Base-by-base conservation (phyloP, 2,888 invertebrate species). In the Dicycla oo region DNA sequence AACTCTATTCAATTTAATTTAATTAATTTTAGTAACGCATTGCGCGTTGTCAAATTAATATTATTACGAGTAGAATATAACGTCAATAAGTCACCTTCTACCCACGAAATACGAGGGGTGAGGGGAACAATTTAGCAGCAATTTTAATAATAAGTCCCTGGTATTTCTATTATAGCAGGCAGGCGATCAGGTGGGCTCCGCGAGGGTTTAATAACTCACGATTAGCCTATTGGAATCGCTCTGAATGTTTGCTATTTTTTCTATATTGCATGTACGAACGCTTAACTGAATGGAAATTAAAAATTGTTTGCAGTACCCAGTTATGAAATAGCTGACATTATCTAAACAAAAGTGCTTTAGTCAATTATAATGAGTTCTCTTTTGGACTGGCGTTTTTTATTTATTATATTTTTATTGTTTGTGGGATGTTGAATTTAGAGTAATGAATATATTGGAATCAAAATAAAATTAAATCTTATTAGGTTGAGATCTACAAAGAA, bases 61-160 rank as follows among this genome's bases (percentile, higher is more conserved):
- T 88, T 88, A 91, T 90, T 87, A 88, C 86, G 89, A 88, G 86
- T 88, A 86, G 85, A 87, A 88, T 82, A 82, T 81, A 79, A 84
- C 81, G 86, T 86, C 89, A 86, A 88, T 89, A 93, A 92, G 91
- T 93, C 92, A 91, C 89, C 92, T 91, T 88, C 89, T 87, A 90
- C 89, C 91, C 87, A 91, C 93, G 91, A 94, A 94, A 92, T 91
- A 91, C 91, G 91, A 94, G 94, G 94, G 94, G 93, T 84, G 93
- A 90, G 92, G 94, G 93, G 94, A 95, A 90, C 95, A 95, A 95
- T 95, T 94, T 95, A 95, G 93, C 94, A 96, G 96, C 95, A 96
- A 96, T 96, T 96, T 96, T 96, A 96, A 96, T 96, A 96, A 96
- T 96, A 96, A 96, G 95, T 94, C 94, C 92, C 91, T 88, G 96